Evolutionary conservation across 1,140 invertebrate species (phyloP).

Genomic region (Drosophila arawakana): DNA sequence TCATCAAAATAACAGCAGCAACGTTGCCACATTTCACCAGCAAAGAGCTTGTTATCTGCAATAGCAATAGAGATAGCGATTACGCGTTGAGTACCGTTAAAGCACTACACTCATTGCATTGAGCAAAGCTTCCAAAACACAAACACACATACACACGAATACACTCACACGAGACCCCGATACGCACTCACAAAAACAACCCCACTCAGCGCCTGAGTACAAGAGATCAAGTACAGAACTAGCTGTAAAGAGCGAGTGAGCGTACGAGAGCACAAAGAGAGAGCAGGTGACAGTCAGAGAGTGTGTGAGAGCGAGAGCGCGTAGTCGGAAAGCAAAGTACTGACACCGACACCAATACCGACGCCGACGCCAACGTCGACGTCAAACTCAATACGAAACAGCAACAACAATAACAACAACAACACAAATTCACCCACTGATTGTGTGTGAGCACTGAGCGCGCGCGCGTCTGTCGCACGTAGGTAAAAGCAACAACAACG

Average conservation of each 20-base stretch:
- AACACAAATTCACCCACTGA: slow-evolving; percentile 36
- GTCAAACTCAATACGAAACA: slow-evolving; percentile 12
- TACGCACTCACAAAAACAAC: neutral
- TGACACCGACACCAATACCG: neutral
- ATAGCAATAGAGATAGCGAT: slow-evolving; percentile 67
- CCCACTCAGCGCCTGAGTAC: slow-evolving; percentile 32
- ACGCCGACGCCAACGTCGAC: slow-evolving; percentile 8
- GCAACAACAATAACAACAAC: slow-evolving; percentile 12
- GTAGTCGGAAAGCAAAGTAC: neutral
- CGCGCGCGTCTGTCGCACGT: slow-evolving; percentile 38
- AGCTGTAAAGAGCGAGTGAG: neutral
- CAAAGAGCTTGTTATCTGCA: slow-evolving; percentile 55
- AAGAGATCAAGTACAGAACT: slow-evolving; percentile 33
- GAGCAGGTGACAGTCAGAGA: neutral
- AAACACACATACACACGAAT: slow-evolving; percentile 1
- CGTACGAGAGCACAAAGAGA: neutral
- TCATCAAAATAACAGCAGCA: slow-evolving; percentile 28
- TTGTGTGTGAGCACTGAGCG: slow-evolving; percentile 35
- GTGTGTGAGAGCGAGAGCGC: slow-evolving; percentile 6
- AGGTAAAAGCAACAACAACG: slow-evolving; percentile 25
- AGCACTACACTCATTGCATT: slow-evolving; percentile 49
- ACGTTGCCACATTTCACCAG: slow-evolving; percentile 68
- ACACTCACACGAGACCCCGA: neutral
- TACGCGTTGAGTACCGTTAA: slow-evolving; percentile 63
- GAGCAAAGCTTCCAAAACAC: slow-evolving; percentile 43